phyloP scores from a whole-genome alignment of 2,797 vertebrate genomes.

The Champsocephalus gunnari region DNA sequence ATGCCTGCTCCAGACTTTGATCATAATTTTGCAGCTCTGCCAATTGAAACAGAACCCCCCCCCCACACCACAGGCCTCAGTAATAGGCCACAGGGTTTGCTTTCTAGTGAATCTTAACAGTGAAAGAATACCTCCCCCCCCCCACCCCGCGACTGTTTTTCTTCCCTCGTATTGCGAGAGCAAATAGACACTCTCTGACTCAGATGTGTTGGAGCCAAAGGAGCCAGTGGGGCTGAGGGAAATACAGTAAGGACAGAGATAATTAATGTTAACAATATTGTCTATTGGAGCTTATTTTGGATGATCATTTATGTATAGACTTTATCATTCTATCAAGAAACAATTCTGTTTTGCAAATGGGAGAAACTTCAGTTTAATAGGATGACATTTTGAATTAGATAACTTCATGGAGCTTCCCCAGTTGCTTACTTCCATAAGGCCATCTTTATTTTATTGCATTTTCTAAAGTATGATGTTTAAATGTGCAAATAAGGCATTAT shows the following conservation, averaged over 20 bases:
- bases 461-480: no score
- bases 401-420: no score
- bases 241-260: conserved; percentile 31
- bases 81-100: conserved; percentile 56
- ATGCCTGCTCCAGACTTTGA: conserved; percentile 35
- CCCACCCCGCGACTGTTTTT: conserved; percentile 48
- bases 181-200: conserved; percentile 45
- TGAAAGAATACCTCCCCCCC: conserved; percentile 44
- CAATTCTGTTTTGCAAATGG: neutral
- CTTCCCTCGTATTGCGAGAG: conserved; percentile 47
- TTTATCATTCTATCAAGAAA: conserved; percentile 1
- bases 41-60: conserved; percentile 27
- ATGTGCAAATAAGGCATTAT: no score
- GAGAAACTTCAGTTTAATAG: no score
- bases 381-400: no score
- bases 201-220: conserved; percentile 51
- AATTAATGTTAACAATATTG: conserved; percentile 20
- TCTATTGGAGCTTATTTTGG: neutral
- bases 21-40: conserved; percentile 40
- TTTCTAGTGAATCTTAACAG: conserved; percentile 46
- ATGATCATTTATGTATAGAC: neutral
- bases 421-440: no score
- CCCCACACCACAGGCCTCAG: conserved; percentile 50
- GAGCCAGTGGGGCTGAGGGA: conserved; percentile 56
- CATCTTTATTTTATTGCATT: no score